Evolutionary conservation across 2,797 vertebrate genomes (phyloP), one percentile per base, ranked within the genome.

Genomic region (Pseudochirops corinnae): DNA sequence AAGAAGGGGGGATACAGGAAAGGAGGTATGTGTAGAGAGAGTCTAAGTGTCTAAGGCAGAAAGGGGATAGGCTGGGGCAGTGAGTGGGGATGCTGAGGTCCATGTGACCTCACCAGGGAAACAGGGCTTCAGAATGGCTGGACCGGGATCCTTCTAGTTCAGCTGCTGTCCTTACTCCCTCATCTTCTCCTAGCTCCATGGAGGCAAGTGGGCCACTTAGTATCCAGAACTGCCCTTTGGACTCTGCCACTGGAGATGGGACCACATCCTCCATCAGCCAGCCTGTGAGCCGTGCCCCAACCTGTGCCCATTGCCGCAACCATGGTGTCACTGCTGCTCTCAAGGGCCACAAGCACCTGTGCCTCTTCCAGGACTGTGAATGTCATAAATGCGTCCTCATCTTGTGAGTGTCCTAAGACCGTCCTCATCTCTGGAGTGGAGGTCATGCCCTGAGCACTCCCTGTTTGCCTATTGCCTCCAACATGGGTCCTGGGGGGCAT

Each of bases 251-350:
- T 28, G 91, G 0, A 53, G 31, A 0, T 50, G 96, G 96, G 33
- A 33, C 91, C 55, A 52, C 39, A 67, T 82, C 50, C 33, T 55
- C 92, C 28, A 90, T 90, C 52, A 94, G 82, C 62, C 97, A 91
- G 74, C 33, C 82, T 16, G 92, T 90, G 31, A 93, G 96, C 50
- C 98, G 98, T 67, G 98, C 97, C 62, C 98, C 98, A 0, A 98
- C 98, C 90, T 98, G 98, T 0, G 98, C 98, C 93, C 98, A 98
- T 96, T 98, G 98, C 95, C 98, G 98, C 29, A 98, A 98, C 94
- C 98, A 98, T 0, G 98, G 98, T 0, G 55, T 98, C 93, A 96
- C 94, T 5, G 97, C 97, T 91, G 96, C 96, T 12, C 94, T 98
- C 93, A 98, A 98, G 93, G 98, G 98, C 74, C 98, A 98, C 97